phyloP scores from a whole-genome alignment of 2,888 invertebrate genomes.

The Anoplius nigerrimus region DNA sequence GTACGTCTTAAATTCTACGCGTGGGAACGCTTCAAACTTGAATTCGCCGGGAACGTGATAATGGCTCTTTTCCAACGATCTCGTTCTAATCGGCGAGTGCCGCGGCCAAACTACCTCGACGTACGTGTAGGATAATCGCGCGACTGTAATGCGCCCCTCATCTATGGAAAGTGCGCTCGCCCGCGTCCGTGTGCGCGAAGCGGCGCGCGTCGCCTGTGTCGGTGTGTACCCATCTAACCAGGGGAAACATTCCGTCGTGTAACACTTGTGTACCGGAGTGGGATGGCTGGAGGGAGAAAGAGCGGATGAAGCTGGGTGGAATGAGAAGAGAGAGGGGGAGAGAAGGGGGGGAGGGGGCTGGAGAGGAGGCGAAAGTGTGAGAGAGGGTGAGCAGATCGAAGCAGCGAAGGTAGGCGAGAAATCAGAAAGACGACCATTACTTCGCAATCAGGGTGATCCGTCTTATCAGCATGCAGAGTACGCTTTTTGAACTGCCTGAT shows the following conservation, averaged over 20 bases:
- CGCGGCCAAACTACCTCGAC: slow-evolving; percentile 13
- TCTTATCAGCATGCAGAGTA: slow-evolving; percentile 70
- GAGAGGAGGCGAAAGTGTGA: slow-evolving; percentile 1
- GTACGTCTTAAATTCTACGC: slow-evolving; percentile 43
- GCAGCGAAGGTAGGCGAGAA: slow-evolving; percentile 20
- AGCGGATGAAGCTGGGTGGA: slow-evolving; percentile 4
- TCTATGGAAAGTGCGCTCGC: background rate
- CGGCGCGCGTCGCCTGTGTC: too few relatives aligned
- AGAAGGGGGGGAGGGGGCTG: background rate
- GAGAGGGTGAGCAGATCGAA: slow-evolving; percentile 17
- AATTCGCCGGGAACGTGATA: slow-evolving; percentile 57
- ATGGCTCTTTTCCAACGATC: slow-evolving; percentile 32
- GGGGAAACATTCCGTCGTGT: too few relatives aligned
- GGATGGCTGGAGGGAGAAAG: too few relatives aligned
- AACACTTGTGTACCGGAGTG: too few relatives aligned
- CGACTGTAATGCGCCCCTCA: background rate
- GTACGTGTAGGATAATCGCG: slow-evolving; percentile 30
- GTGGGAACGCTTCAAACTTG: slow-evolving; percentile 49
- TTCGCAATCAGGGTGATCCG: slow-evolving; percentile 68
- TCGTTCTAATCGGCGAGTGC: slow-evolving; percentile 7
- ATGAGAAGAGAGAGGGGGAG: background rate
- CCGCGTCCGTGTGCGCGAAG: background rate
- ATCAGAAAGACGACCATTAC: slow-evolving; percentile 61
- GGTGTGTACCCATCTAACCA: background rate
- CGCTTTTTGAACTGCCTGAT: slow-evolving; percentile 40